Evolutionary conservation across 2,113 vertebrate species (phyloP).

Genomic region (Bucco capensis): DNA sequence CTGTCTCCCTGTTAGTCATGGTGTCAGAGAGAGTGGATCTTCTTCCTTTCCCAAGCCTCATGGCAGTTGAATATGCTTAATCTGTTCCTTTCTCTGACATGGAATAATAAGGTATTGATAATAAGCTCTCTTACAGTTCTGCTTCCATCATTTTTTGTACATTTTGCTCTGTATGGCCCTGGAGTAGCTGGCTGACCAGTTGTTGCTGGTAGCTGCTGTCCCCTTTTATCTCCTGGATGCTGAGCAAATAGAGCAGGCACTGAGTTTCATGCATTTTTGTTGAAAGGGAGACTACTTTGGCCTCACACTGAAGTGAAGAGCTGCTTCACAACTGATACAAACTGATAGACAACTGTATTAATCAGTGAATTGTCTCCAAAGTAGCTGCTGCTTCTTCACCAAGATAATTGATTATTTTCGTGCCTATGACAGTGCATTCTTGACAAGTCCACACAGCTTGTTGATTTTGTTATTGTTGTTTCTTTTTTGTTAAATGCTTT

Average conservation of each 20-base stretch:
- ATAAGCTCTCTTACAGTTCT: not conserved
- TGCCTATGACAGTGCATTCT: not conserved
- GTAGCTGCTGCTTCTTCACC: not conserved
- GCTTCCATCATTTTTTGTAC: rapidly evolving
- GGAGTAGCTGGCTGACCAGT: not conserved
- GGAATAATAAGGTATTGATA: not conserved
- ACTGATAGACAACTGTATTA: not conserved
- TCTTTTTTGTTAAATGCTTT: not conserved
- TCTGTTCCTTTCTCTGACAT: not conserved
- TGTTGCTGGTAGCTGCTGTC: not conserved
- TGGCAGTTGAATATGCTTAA: not conserved
- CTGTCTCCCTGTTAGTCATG: not conserved
- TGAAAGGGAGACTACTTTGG: not conserved
- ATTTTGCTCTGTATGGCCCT: not conserved
- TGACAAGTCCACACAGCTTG: not conserved
- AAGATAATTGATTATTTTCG: not conserved
- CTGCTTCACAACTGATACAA: not conserved
- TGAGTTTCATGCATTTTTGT: not conserved
- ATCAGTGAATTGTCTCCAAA: not conserved
- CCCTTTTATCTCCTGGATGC: not conserved
- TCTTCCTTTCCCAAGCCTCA: not conserved
- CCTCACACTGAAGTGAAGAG: not conserved
- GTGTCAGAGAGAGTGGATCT: not conserved
- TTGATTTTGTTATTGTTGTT: not conserved
- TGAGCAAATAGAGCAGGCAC: not conserved